Base-by-base conservation (phyloP, 2,113 vertebrate genomes). In the Grammomys dolichurus region DNA sequence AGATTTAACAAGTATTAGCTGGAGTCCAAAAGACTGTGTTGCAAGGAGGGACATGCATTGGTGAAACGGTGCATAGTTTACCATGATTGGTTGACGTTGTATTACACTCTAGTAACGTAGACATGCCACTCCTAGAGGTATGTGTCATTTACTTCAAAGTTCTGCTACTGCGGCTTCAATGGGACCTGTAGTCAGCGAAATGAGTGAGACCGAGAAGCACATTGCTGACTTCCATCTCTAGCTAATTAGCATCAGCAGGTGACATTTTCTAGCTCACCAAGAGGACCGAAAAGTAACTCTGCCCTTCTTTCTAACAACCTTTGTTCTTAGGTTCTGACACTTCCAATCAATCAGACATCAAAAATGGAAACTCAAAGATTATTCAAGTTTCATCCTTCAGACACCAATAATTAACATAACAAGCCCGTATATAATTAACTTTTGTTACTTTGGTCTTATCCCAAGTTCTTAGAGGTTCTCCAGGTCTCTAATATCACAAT, bases 101-200 rank as follows among this genome's bases (percentile, higher is more conserved):
- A 77, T 54, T 36, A 28, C 1, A 70, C 16, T 56, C 46, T 80
- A 82, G 72, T 36, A 91, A 81, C 91, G 65, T 54, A 48, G 4
- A 94, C 85, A 10, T 46, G 6, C 40, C 33, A 17, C 31, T 91
- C 67, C 43, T 72, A 70, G 13, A 93, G 16, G 4, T 84, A 0
- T 40, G 56, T 93, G 46, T 54, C 33, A 92, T 92, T 85, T 94
- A 93, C 24, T 75, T 90, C 31, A 65, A 93, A 90, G 40, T 69
- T 76, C 24, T 77, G 13, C 33, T 93, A 36, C 22, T 48, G 22
- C 12, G 26, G 9, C 46, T 80, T 92, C 31, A 56, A 0, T 67
- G 17, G n/a, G 36, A 5, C 2, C 33, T 69, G 46, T 17, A 54
- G 22, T 81, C 56, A 80, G 46, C 43, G 28, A 77, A 24, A 70